Evolutionary conservation across 2,797 vertebrate genomes (phyloP), one percentile per base, ranked within the genome.

Genomic region (Vespertilio murinus): DNA sequence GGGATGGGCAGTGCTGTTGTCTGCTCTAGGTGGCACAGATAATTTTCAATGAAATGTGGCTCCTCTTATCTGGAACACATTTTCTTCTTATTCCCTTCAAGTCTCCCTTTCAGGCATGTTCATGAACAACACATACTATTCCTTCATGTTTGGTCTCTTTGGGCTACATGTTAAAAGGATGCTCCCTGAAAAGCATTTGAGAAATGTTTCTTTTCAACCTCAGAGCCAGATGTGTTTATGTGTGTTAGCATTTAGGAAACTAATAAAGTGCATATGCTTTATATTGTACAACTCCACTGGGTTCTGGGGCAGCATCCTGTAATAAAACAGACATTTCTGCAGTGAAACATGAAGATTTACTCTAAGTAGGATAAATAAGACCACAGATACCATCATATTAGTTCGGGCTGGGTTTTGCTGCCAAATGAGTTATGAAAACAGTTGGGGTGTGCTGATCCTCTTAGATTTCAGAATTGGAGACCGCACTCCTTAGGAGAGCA

Each of bases 371-470:
- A 38, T 54, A 49, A 69, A 59, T 22, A 30, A 79, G 74, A 67
- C 13, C 28, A 42, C 25, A 56, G 3, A 54, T 38, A 78, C 7
- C 49, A 30, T 67, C 28, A 10, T 0, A 0, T 71, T 20, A 56
- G 49, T 82, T 89, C 73, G 42, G 70, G 61, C n/a, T 87, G 61
- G 35, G 16, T 35, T 79, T 93, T 33, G n/a, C 13, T 82, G 59
- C 84, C 89, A 40, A 35, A 33, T 59, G 75, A 83, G 65, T 59
- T 84, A 69, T 11, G 14, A 30, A 78, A 81, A 78, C 6, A 25
- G 23, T 73, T 8, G 16, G 23, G 52, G 49, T 56, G 8, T 49
- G n/a, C 35, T 1, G n/a, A 73, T 12, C 13, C 42, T 75, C 79
- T 40, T 73, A 52, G 59, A 47, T 78, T 90, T 88, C 35, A 20